Percentiles rank a stretch among this genome's conserved stretches.
Conservation (phyloP, 2,113 vertebrate genomes). For the Ctenomys sociabilis region DNA sequence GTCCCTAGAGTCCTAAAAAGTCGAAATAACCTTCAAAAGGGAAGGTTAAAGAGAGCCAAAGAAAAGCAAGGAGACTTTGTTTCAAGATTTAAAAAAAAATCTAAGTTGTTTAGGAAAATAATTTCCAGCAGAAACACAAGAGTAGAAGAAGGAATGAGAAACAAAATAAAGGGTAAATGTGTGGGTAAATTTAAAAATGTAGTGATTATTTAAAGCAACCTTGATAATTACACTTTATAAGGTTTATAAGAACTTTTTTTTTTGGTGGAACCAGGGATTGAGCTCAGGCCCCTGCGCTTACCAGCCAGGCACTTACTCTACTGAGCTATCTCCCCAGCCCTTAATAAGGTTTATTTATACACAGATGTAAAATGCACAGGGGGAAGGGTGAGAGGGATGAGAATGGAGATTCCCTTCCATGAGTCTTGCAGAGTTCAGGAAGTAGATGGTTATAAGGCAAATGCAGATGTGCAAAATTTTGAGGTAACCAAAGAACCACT, state of each 20-base stretch:
- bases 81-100: neutral
- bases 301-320: no score
- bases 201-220: neutral
- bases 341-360: no score
- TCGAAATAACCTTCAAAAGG: neutral
- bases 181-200: neutral
- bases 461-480: neutral
- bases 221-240: neutral
- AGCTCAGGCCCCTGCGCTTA: no score
- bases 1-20: neutral
- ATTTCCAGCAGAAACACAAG: neutral
- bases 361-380: neutral
- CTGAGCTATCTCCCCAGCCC: no score
- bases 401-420: no score
- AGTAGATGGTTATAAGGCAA: neutral
- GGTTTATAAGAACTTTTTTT: no score
- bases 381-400: neutral
- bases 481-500: neutral
- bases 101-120: neutral
- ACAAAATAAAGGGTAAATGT: neutral
- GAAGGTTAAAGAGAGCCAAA: neutral
- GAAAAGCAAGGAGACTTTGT: neutral
- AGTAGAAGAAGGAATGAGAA: neutral
- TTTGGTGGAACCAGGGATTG: no score
- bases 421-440: neutral